Evolutionary conservation across 2,113 vertebrate species (phyloP), one percentile per base, ranked within the genome.

Genomic region (Nestor notabilis): DNA sequence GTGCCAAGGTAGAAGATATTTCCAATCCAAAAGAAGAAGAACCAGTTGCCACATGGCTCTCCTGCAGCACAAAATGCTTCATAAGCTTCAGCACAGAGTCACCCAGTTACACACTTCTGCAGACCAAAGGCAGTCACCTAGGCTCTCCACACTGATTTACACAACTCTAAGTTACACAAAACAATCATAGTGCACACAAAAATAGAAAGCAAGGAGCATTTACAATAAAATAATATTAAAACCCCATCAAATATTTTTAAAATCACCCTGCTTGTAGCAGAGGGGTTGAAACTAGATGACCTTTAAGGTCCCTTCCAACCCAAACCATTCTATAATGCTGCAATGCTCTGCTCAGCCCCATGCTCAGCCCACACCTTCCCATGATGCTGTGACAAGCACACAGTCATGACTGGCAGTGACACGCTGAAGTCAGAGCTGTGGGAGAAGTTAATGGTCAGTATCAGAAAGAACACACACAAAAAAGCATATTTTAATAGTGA

Each of bases 361-460:
- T 2, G 43, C 63, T n/a, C 55, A 28, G 72, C 31, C 52, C 3
- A 0, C 5, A 3, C 27, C 68, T 3, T 14, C 5, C 0, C 27
- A 5, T 3, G n/a, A 10, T 0, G 8, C 19, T 5, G 50, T 3
- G 31, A 13, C 29, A 3, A 4, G n/a, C 28, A 3, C 5, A 9
- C 33, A 35, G 28, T 3, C 9, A 21, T 24, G 66, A 35, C 25
- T 6, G 46, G 35, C 46, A n/a, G 23, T 11, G 20, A 49, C 74
- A 35, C 2, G 1, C 10, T n/a, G 8, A 47, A 65, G 39, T 53
- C 41, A 49, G 28, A 31, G 29, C 33, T 4, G 0, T 2, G 2
- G 28, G 16, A n/a, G 35, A 41, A 39, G 17, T 12, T 1, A 1
- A 7, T 16, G 15, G 31, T 7, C 58, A 44, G 29, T 3, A 23